These are phyloP conservation scores for Peromyscus melanophrys DNA, from an alignment of 2,797 vertebrate species.

Conservation along the genomic window DNA sequence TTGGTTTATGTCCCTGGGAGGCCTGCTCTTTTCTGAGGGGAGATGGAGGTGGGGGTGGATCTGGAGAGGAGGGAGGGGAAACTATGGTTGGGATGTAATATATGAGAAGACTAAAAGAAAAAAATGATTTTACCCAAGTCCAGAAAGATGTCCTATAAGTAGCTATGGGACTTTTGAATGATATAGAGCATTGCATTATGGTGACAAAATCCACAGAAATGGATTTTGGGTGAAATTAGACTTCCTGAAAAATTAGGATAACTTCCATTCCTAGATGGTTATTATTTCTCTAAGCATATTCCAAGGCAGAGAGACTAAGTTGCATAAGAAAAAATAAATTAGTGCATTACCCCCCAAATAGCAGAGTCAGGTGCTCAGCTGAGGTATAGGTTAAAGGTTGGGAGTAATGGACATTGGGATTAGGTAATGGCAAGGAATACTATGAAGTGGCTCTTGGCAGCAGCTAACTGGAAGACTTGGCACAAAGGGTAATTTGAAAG, in stretches of 20 bases:
- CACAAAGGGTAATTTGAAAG: background rate
- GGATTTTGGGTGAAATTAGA: background rate
- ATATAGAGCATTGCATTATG: background rate
- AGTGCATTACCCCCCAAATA: background rate
- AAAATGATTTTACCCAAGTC: background rate
- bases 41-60: background rate
- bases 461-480: background rate
- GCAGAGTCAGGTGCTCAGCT: background rate
- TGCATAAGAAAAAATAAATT: background rate
- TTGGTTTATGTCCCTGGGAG: background rate
- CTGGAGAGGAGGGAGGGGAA: background rate
- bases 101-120: background rate
- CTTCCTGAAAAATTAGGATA: background rate
- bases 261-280: background rate
- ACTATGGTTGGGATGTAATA: background rate
- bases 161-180: background rate
- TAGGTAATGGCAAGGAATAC: background rate
- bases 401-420: background rate
- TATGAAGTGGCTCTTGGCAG: background rate
- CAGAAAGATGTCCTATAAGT: background rate
- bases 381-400: background rate
- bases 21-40: background rate
- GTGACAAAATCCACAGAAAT: background rate
- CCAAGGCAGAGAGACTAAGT: background rate
- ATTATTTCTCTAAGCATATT: constrained; percentile 12